Conservation (phyloP, 1,140 invertebrate genomes). For the Conus betulinus region DNA sequence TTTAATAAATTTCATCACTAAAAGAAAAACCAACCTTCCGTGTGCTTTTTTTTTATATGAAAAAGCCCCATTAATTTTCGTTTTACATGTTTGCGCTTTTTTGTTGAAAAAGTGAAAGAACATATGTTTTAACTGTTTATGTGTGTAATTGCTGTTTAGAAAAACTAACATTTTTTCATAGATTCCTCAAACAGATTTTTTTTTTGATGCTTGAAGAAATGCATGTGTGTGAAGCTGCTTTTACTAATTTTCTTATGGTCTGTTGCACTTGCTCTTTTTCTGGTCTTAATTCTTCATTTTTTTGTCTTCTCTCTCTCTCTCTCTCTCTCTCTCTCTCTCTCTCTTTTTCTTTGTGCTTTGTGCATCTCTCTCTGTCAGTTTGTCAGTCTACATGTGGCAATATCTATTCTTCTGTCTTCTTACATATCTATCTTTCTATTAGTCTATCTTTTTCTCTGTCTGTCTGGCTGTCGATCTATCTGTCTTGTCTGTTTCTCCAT, state of each 20-base stretch:
- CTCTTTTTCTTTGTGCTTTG: neutral
- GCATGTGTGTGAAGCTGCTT: neutral
- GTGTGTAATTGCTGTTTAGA: too few species aligned
- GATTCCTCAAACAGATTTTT: too few species aligned
- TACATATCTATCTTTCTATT: too few species aligned
- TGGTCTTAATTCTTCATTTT: neutral
- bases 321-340: neutral
- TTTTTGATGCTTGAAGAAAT: neutral
- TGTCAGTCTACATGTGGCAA: neutral
- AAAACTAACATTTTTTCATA: too few species aligned
- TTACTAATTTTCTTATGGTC: neutral
- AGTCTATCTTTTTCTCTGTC: too few species aligned
- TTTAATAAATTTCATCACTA: too few species aligned
- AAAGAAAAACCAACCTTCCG: neutral
- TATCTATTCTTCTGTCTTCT: too few species aligned
- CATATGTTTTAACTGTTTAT: neutral
- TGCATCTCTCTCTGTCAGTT: neutral
- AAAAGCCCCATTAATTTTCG: too few species aligned
- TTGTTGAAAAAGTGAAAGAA: too few species aligned
- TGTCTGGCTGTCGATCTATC: too few species aligned
- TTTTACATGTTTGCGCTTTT: neutral
- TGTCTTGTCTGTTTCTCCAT: too few species aligned
- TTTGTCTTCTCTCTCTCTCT: neutral
- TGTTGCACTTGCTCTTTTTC: neutral
- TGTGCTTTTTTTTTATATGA: neutral